Base-by-base conservation (phyloP, 2,113 vertebrate species). In the Jaculus jaculus region DNA sequence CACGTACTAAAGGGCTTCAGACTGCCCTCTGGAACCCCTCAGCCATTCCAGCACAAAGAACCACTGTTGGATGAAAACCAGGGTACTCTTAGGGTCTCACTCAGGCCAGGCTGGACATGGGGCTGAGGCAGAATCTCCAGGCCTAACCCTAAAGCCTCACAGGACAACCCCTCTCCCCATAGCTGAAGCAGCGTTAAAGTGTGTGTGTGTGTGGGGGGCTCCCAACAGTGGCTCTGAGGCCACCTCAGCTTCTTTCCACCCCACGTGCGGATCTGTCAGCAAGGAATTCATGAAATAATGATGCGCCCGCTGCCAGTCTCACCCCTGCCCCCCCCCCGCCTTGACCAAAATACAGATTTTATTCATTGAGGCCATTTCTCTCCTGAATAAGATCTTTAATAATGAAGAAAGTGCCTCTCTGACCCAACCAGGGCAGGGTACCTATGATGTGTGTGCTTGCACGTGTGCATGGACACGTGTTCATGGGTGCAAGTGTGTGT, bases 61-160 rank as follows among this genome's bases (percentile, higher is more conserved):
- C 20, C 78, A 39, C 54, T 63, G 23, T 24, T 3, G 7, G 18
- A 0, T n/a, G 1, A 54, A 85, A 60, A 8, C 39, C 17, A 8
- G 16, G 72, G 15, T 20, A 17, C 20, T 7, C 0, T 5, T 5
- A 15, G 12, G 23, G n/a, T 61, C 26, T 82, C n/a, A 21, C 32
- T 16, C 47, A 15, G 5, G 5, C 3, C 20, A 24, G 82, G 51
- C 39, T 34, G 32, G 68, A 9, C 24, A 32, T 2, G 3, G 21
- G 28, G 66, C 47, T 73, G 51, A 42, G 63, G 54, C 15, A 69
- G 77, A 80, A 23, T 28, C 21, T 9, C 60, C 1, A 7, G 1
- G 21, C 23, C 26, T 0, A 16, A 21, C 42, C 42, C 1, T 0
- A 0, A 16, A 54, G 26, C 66, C 30, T 26, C 0, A 0, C 3